Base-by-base conservation (phyloP, 2,113 vertebrate genomes). In the Anser cygnoides region DNA sequence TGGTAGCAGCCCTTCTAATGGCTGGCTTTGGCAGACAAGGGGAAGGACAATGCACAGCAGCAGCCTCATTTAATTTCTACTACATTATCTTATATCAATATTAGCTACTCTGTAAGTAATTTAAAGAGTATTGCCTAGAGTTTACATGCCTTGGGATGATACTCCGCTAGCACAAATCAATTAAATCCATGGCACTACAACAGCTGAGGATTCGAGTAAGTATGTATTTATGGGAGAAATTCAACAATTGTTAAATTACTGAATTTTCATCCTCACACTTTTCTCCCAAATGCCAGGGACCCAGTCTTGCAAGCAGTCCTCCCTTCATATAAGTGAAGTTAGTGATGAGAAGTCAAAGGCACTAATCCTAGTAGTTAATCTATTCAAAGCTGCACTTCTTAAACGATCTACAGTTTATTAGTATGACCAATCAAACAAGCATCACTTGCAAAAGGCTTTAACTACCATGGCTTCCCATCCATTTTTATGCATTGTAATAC, bases 321-420 rank as follows among this genome's bases (percentile, higher is more conserved):
- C 6, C 17, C 19, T 16, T 84, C 85, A 91, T 0, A 1, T 71
- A 93, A 78, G 77, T 87, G 57, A 85, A 92, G 89, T 78, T 83
- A 94, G 66, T 35, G 82, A 79, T 59, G 41, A 94, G 67, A 67
- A 79, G 33, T 46, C 0, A 0, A 87, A 76, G n/a, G 19, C 84
- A 76, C 55, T 91, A 91, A 95, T 93, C 76, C 25, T 54, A 67
- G 62, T 44, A 50, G 29, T 73, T 62, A 95, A 92, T 93, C 71
- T 94, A 83, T 96, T 90, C 84, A 91, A 90, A 96, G 85, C 72
- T 91, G 61, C 22, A 43, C 37, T 95, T 93, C 83, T 76, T 76
- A 86, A 92, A 91, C 65, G 39, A 93, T 62, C 76, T 71, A 62
- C 75, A 77, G 54, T 92, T 95, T 94, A 84, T 78, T 65, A 81